Conservation (phyloP, 2,797 vertebrate species). For the Betta splendens region DNA sequence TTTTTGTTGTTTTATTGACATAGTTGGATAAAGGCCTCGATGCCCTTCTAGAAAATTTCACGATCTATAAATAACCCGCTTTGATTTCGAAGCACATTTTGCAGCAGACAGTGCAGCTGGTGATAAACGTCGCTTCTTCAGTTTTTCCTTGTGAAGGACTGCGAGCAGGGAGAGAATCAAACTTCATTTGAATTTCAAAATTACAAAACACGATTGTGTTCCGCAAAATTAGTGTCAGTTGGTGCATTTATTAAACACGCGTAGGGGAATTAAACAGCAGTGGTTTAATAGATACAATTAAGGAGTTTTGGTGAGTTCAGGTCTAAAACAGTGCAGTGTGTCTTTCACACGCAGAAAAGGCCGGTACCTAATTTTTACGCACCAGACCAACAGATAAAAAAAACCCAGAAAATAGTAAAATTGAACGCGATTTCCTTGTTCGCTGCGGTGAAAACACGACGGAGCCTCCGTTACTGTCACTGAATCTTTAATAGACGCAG, state of each 20-base stretch:
- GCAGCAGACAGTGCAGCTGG: no score
- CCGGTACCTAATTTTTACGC: neutral
- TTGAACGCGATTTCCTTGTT: neutral
- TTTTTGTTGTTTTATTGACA: neutral
- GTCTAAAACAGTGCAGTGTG: neutral
- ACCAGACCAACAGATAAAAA: neutral
- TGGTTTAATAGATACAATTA: no score
- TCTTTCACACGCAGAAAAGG: neutral
- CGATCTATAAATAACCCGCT: slow-evolving; percentile 5
- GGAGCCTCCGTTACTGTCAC: slow-evolving; percentile 7
- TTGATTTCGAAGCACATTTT: slow-evolving; percentile 6
- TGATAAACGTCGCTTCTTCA: neutral
- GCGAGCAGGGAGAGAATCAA: no score
- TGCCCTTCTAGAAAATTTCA: slow-evolving; percentile 9
- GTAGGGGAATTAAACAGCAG: no score
- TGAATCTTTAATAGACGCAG: slow-evolving; percentile 13
- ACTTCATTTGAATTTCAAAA: no score
- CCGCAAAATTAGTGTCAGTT: neutral
- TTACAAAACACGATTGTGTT: neutral
- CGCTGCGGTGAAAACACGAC: neutral
- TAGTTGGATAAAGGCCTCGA: slow-evolving; percentile 9
- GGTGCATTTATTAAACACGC: no score
- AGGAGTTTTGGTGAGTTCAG: neutral
- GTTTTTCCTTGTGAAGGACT: no score
- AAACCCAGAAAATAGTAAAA: neutral